Conservation (phyloP, 2,113 vertebrate genomes). For the Setophaga petechia region DNA sequence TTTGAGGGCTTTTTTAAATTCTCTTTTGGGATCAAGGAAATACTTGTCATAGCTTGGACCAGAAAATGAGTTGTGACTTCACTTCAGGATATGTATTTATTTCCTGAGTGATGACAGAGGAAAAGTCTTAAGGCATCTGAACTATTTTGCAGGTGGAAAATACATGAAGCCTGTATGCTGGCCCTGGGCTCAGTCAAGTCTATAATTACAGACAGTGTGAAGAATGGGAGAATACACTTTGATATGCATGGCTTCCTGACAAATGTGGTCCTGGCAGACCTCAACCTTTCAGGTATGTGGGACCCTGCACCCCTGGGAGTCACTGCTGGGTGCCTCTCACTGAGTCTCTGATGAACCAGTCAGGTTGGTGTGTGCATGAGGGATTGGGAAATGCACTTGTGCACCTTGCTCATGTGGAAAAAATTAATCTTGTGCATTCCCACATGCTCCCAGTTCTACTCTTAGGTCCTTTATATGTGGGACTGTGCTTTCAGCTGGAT, state of each 20-base stretch:
- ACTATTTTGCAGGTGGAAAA: constrained; percentile 89
- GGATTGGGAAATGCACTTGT: not conserved
- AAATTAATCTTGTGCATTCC: not conserved
- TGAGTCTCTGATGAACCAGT: not conserved
- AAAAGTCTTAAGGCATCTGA: not conserved
- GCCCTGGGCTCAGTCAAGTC: constrained; percentile 95
- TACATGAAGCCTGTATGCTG: constrained; percentile 97
- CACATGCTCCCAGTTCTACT: rapidly evolving
- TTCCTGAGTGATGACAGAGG: not conserved
- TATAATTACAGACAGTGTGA: constrained; percentile 92
- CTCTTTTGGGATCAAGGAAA: not conserved
- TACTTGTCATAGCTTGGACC: not conserved
- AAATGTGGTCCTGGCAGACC: constrained; percentile 90
- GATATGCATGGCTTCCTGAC: constrained; percentile 98
- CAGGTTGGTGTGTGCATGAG: not conserved
- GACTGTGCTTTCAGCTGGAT: not conserved
- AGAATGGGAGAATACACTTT: constrained; percentile 92
- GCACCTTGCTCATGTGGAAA: not conserved
- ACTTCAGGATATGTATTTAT: not conserved
- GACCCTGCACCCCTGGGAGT: not conserved
- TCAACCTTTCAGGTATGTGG: constrained; percentile 87
- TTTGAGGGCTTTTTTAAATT: not conserved
- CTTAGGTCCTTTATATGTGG: not conserved
- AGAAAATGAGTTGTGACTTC: not conserved
- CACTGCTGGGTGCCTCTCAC: not conserved